phyloP scores from a whole-genome alignment of 1,140 invertebrate genomes.

The Penaeus indicus region DNA sequence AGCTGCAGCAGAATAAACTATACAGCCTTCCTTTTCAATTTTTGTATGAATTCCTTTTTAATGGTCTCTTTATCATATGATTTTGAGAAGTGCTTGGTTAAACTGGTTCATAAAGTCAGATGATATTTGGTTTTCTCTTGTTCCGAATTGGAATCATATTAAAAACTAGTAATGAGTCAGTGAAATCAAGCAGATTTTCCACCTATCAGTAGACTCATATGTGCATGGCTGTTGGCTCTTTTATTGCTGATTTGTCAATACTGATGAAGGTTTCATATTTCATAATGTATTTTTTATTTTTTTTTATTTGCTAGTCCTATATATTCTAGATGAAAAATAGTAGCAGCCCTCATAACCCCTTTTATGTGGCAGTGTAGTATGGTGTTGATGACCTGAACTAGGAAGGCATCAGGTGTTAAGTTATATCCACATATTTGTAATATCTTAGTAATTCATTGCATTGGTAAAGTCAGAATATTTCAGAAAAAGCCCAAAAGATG shows the following conservation, averaged over 20 bases:
- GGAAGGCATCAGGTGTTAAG: slow-evolving; percentile 51
- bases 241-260: slow-evolving; percentile 35
- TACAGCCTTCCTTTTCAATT: too few relatives aligned
- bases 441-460: not conserved
- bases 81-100: slow-evolving; percentile 38
- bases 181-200: slow-evolving; percentile 41
- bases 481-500: not conserved
- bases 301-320: slow-evolving; percentile 43
- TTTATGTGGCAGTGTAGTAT: slow-evolving; percentile 43
- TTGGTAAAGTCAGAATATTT: not conserved
- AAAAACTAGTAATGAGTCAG: slow-evolving; percentile 40
- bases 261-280: slow-evolving; percentile 30
- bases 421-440: not conserved
- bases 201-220: slow-evolving; percentile 57
- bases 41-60: too few relatives aligned
- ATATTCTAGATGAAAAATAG: slow-evolving; percentile 34
- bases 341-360: slow-evolving; percentile 30
- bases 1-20: too few relatives aligned
- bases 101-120: slow-evolving; percentile 22
- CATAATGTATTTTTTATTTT: slow-evolving; percentile 33
- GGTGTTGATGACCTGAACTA: slow-evolving; percentile 35
- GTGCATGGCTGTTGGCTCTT: slow-evolving; percentile 57
- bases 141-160: too few relatives aligned
- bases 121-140: too few relatives aligned
- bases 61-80: too few relatives aligned